Percentiles rank a stretch among this genome's conserved stretches.
Conservation (phyloP, 2,113 vertebrate species). For the Erythrocercus mccallii region DNA sequence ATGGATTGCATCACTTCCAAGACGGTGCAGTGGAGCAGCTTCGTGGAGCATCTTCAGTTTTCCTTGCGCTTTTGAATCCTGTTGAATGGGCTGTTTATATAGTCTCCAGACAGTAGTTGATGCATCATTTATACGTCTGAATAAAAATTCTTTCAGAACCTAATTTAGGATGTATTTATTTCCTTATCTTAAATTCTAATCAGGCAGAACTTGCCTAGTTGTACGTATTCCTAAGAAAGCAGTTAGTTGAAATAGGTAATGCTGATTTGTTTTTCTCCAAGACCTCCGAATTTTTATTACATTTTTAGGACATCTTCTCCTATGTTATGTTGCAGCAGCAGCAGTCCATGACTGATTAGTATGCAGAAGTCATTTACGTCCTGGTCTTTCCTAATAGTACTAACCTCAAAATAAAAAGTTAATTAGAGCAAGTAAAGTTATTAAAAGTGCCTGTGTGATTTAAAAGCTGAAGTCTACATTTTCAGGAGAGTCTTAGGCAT, state of each 20-base stretch:
- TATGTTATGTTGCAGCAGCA: background rate
- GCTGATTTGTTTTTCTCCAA: background rate
- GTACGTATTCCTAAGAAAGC: background rate
- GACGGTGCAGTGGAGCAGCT: background rate
- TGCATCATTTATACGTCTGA: background rate
- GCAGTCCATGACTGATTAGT: background rate
- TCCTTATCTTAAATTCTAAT: background rate
- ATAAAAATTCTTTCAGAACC: background rate
- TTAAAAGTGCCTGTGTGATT: background rate
- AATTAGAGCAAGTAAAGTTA: slow-evolving; percentile 48
- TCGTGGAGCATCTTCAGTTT: background rate
- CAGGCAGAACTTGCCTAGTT: background rate
- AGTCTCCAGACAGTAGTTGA: background rate
- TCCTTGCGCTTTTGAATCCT: background rate
- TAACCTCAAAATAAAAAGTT: slow-evolving; percentile 43
- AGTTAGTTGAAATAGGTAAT: background rate
- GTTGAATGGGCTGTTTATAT: background rate
- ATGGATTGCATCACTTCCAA: fast-evolving
- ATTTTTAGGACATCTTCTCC: background rate
- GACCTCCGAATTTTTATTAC: background rate
- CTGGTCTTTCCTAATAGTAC: background rate
- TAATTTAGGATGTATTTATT: background rate
- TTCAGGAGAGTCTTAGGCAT: background rate
- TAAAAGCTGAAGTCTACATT: slow-evolving; percentile 4
- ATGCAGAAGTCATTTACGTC: background rate